These are phyloP conservation scores for Morphnarchus princeps DNA, from an alignment of 2,113 vertebrate species.

Conservation along the genomic window DNA sequence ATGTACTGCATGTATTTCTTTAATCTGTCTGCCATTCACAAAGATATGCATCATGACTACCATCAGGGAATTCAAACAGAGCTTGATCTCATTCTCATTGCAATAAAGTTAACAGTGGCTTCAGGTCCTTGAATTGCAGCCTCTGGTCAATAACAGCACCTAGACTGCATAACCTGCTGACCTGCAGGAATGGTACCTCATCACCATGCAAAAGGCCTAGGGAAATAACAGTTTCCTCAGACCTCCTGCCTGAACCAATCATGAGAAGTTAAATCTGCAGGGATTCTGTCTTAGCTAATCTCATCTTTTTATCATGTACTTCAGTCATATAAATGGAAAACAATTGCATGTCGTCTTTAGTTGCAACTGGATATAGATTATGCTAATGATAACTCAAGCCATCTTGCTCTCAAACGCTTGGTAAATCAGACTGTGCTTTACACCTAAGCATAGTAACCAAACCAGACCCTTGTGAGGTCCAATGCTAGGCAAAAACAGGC, in stretches of 20 bases:
- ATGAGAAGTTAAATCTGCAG: background rate
- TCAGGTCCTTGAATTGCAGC: background rate
- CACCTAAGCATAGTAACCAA: background rate
- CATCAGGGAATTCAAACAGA: background rate
- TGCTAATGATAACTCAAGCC: background rate
- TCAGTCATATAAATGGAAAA: background rate
- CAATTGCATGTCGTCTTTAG: background rate
- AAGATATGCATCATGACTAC: background rate
- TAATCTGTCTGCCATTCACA: background rate
- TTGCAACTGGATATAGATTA: background rate
- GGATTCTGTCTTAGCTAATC: background rate
- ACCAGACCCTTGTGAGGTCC: background rate
- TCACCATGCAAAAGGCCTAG: background rate
- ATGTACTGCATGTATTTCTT: background rate
- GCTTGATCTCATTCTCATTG: background rate
- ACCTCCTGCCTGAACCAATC: background rate
- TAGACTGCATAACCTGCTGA: background rate
- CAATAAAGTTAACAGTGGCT: background rate
- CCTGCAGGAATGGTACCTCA: background rate
- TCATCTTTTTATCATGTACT: rapidly evolving
- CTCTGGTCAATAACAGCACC: background rate
- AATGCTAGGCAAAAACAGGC: background rate
- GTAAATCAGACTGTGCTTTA: background rate
- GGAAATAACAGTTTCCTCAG: background rate
- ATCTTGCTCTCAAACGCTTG: background rate